These are phyloP conservation scores for Aphis gossypii DNA, from an alignment of 1,140 invertebrate species.

Conservation along the genomic window DNA sequence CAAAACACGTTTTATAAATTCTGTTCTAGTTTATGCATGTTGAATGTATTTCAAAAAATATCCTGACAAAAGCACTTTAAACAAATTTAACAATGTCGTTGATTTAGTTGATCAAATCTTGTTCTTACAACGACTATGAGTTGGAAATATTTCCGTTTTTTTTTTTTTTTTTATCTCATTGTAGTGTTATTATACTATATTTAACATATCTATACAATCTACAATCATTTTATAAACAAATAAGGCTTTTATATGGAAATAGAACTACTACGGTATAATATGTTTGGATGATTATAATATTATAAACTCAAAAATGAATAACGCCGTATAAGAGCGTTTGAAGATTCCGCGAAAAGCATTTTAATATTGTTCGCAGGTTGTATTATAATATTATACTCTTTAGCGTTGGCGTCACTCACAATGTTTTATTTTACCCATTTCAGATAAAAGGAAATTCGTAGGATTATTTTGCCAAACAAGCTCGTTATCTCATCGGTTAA, in stretches of 20 bases:
- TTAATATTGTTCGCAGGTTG: neutral
- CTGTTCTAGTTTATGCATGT: neutral
- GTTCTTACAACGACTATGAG: neutral
- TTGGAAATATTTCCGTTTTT: neutral
- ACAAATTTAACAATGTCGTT: neutral
- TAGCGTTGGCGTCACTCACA: neutral
- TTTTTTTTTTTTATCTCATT: neutral
- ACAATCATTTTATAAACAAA: neutral
- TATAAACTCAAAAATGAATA: neutral
- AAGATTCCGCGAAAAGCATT: neutral
- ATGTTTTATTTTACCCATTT: neutral
- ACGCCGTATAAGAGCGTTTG: neutral
- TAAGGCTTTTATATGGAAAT: neutral
- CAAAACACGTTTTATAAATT: neutral
- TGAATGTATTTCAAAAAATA: neutral
- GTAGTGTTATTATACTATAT: neutral
- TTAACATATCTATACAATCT: neutral
- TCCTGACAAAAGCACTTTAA: neutral
- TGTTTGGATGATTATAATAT: neutral
- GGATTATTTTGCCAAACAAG: slow-evolving; percentile 26
- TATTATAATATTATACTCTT: neutral
- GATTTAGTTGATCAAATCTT: neutral
- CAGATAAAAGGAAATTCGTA: neutral
- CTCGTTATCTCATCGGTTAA: neutral
- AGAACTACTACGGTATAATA: neutral